A percentile compares a stretch with the other conserved stretches of the same genome.
phyloP scores from a whole-genome alignment of 2,113 vertebrate genomes.

The Ailuropoda melanoleuca region DNA sequence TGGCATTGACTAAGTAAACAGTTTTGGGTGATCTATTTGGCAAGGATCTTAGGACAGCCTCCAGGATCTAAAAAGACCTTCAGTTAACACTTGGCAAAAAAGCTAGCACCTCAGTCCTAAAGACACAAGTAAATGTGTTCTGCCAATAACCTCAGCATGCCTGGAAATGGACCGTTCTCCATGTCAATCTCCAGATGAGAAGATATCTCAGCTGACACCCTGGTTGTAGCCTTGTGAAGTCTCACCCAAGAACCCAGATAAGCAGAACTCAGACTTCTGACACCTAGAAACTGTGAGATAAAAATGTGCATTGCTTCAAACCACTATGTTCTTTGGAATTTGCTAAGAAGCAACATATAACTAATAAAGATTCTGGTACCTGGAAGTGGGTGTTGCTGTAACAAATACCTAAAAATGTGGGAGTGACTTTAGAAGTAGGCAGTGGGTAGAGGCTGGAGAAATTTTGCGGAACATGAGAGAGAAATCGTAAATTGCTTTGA shows the following conservation, averaged over 20 bases:
- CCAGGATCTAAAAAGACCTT: not conserved
- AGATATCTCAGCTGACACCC: not conserved
- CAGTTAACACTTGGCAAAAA: not conserved
- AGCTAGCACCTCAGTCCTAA: not conserved
- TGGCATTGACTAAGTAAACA: not conserved
- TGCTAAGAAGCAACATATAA: not conserved
- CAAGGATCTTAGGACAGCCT: not conserved
- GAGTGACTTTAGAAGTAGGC: not conserved
- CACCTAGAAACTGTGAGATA: not conserved
- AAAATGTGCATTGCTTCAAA: not conserved
- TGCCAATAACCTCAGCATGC: not conserved
- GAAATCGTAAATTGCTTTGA: not conserved
- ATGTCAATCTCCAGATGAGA: not conserved
- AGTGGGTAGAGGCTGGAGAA: not conserved
- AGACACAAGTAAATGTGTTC: not conserved
- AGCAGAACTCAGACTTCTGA: not conserved
- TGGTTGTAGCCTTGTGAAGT: not conserved
- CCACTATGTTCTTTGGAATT: not conserved
- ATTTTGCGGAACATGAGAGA: not conserved
- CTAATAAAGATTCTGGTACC: not conserved
- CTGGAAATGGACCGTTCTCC: not conserved
- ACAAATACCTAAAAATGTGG: not conserved
- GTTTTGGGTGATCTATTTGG: not conserved
- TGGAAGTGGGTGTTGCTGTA: not conserved
- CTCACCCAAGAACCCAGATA: not conserved